Evolutionary conservation across 2,113 vertebrate genomes (phyloP), one percentile per base, ranked within the genome.

Genomic region (Piliocolobus tephrosceles): DNA sequence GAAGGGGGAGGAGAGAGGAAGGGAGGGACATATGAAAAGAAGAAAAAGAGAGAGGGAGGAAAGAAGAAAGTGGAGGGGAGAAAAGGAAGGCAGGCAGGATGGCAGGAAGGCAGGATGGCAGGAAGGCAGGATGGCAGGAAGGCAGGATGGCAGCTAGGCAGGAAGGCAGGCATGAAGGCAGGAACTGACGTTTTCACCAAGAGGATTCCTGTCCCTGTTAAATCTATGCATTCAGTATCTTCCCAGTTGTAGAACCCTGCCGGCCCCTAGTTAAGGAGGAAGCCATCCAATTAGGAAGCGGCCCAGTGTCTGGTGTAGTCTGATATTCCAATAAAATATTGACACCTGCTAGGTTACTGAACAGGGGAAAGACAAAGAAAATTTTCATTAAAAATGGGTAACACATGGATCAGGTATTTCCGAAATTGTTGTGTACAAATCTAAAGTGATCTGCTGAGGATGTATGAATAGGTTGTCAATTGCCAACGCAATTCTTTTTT

Each of bases 381-480:
- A 9, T 45, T 3, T 18, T 47, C 3, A 1, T 12, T 13, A 35
- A 16, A 23, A 6, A n/a, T 8, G 11, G 13, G 17, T 25, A 11
- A 14, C 10, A n/a, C 7, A 50, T 3, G 3, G 13, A 16, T 16
- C 20, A 14, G 45, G 32, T 25, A 52, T 52, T 25, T 45, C 25
- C 27, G 2, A 70, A 86, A 52, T 70, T 13, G 9, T 3, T n/a
- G 3, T 5, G 10, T 38, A 9, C 8, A 50, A 50, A 47, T 22
- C 27, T 38, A 68, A 66, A 50, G 32, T 23, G 35, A 27, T 14
- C 40, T 45, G 73, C 73, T 45, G 40, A 43, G 6, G 12, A 27
- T 50, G 12, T 30, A 14, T 30, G 47, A 35, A 18, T 1, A 52
- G 7, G 38, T 7, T 9, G 45, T 10, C 25, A 0, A 7, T 27